A percentile compares a stretch with the other conserved stretches of the same genome.
Conservation (phyloP, 1,140 invertebrate genomes). For the Drosophila ogumai region DNA sequence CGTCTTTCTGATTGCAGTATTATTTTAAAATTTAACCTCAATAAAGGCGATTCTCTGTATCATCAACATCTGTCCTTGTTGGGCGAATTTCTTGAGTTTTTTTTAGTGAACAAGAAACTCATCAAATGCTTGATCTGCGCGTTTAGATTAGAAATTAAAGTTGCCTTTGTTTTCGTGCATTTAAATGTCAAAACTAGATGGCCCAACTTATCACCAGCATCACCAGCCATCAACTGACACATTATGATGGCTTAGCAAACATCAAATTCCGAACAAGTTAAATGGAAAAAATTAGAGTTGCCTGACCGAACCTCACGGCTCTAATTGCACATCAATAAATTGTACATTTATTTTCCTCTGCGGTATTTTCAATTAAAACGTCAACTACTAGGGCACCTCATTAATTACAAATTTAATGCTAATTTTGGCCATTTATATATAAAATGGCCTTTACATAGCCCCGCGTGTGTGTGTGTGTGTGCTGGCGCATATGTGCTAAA, state of each 20-base stretch:
- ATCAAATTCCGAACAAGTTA: slow-evolving; percentile 14
- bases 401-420: slow-evolving; percentile 74
- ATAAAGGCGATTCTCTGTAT: slow-evolving; percentile 13
- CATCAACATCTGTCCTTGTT: slow-evolving; percentile 27
- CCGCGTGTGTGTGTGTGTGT: slow-evolving; percentile 4
- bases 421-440: slow-evolving; percentile 65
- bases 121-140: slow-evolving; percentile 29
- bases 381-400: slow-evolving; percentile 64
- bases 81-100: slow-evolving; percentile 3
- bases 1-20: slow-evolving; percentile 1
- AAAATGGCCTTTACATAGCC: slow-evolving; percentile 28
- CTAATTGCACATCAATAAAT: slow-evolving; percentile 67
- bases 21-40: slow-evolving; percentile 15
- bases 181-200: slow-evolving; percentile 33
- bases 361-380: slow-evolving; percentile 74
- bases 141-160: slow-evolving; percentile 43
- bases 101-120: slow-evolving; percentile 23
- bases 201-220: slow-evolving; percentile 5
- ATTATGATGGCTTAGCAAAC: background rate
- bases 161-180: slow-evolving; percentile 32
- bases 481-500: slow-evolving; percentile 36
- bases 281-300: slow-evolving; percentile 12
- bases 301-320: slow-evolving; percentile 27
- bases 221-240: slow-evolving; percentile 6
- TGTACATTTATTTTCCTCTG: slow-evolving; percentile 43